phyloP scores from a whole-genome alignment of 2,797 vertebrate species.

The Hoplostethus atlanticus region DNA sequence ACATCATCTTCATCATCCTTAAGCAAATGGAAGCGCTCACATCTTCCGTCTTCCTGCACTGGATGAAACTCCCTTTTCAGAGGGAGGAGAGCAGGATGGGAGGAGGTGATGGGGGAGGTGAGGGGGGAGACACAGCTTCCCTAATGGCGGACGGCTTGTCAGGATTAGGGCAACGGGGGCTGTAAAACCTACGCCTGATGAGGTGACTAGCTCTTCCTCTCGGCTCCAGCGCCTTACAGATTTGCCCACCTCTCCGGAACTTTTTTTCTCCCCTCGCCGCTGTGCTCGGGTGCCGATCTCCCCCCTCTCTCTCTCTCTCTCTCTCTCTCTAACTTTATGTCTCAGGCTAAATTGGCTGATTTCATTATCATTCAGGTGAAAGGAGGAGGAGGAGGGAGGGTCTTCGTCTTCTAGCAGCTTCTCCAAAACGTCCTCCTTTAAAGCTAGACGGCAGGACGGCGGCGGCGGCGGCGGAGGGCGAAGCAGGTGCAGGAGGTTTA shows the following conservation, averaged over 20 bases:
- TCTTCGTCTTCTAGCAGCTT: constrained; percentile 38
- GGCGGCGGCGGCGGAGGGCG: constrained; percentile 78
- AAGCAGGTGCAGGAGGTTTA: constrained; percentile 83
- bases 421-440: constrained; percentile 17
- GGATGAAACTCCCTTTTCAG: constrained; percentile 33
- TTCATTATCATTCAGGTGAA: constrained; percentile 87
- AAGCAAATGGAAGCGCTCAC: constrained; percentile 43
- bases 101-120: constrained; percentile 7
- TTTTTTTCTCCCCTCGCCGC: constrained; percentile 41
- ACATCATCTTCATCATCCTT: constrained; percentile 24
- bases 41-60: constrained; percentile 24
- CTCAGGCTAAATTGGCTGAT: constrained; percentile 84
- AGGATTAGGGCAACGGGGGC: constrained; percentile 84
- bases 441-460: constrained; percentile 41
- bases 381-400: not conserved
- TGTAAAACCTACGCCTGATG: constrained; percentile 79
- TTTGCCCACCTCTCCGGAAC: constrained; percentile 78
- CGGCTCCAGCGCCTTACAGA: constrained; percentile 71
- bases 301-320: constrained; percentile 21
- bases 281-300: constrained; percentile 59
- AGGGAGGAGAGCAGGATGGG: not conserved
- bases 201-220: constrained; percentile 76
- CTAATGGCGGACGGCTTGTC: constrained; percentile 81
- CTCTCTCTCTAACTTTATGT: constrained; percentile 62
- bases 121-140: constrained; percentile 48